Base-by-base conservation (phyloP, 2,113 vertebrate genomes). In the Carassius carassius region DNA sequence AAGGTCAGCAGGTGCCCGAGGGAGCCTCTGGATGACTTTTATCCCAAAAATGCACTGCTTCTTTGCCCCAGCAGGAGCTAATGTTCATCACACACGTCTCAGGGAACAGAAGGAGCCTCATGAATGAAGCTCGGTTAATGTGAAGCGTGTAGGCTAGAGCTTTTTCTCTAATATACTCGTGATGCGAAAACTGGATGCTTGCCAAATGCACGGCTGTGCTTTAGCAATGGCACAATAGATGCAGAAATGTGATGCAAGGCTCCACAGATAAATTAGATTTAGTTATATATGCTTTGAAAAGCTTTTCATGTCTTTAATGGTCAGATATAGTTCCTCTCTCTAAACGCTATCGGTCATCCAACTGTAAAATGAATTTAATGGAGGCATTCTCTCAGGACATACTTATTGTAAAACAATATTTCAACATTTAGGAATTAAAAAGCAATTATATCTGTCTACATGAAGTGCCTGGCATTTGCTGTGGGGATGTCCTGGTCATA, bases 351-450 rank as follows among this genome's bases (percentile, higher is more conserved):
- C 87, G 87, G 88, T 93, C 90, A 91, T 90, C 90, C 91, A 87
- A 85, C 78, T 87, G 85, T 89, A 90, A 93, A 92, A 92, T 90
- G 85, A 85, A 41, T 77, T 80, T 87, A 89, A 83, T 81, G 81
- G 88, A 89, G 86, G 84, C 88, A 88, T 89, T 80, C 86, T 87
- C 88, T 90, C 86, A 17, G 80, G 60, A 49, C 84, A 77, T 32
- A 23, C 17, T 60, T 75, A 35, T 47, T 81, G 83, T 21, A 82
- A 70, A 41, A 81, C 72, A 51, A 51, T 70, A 47, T 25, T 49
- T 62, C 63, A 25, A 32, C 51, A 72, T 14, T 14, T 35, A 23
- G 49, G 75, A 85, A 82, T 79, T 41, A 44, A 74, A 29, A 49
- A 16, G 25, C 78, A 67, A 51, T 69, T 81, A 81, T 69, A 16